A percentile compares a stretch with the other conserved stretches of the same genome.
Evolutionary conservation across 2,888 invertebrate species (phyloP).

Genomic region (Agonum fuliginosum): DNA sequence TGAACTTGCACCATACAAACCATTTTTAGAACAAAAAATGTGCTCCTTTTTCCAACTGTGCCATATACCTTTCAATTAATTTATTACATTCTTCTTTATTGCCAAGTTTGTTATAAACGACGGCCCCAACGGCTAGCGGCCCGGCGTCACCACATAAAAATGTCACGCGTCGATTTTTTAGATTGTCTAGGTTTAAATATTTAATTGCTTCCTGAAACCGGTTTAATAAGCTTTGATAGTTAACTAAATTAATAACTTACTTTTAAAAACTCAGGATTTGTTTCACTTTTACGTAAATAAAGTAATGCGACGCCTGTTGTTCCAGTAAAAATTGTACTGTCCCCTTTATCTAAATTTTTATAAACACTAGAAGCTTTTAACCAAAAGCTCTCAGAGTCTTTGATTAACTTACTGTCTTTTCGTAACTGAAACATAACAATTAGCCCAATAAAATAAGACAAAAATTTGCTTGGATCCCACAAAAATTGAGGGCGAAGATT

Average conservation of each 20-base stretch:
- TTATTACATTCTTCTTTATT: slow-evolving; percentile 74
- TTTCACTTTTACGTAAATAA: slow-evolving; percentile 74
- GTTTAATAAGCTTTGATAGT: slow-evolving; percentile 10
- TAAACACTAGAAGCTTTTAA: slow-evolving; percentile 71
- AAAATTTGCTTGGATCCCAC: no score
- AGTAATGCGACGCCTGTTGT: slow-evolving; percentile 82
- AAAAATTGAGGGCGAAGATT: no score
- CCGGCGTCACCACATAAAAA: slow-evolving; percentile 83
- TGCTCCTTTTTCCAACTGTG: no score
- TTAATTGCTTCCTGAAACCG: slow-evolving; percentile 71
- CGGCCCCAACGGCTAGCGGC: slow-evolving; percentile 78
- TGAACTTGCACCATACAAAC: no score
- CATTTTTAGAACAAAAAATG: no score
- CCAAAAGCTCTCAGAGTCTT: slow-evolving; percentile 71
- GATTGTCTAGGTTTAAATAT: slow-evolving; percentile 72
- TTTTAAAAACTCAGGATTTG: slow-evolving; percentile 66
- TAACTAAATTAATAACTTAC: slow-evolving; percentile 62
- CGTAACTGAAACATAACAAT: slow-evolving; percentile 48
- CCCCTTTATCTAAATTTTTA: slow-evolving; percentile 73
- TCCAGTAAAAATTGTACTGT: slow-evolving; percentile 86
- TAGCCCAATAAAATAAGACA: no score
- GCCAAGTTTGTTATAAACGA: slow-evolving; percentile 77
- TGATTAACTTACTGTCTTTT: slow-evolving; percentile 67
- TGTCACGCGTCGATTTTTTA: slow-evolving; percentile 76
- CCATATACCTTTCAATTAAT: slow-evolving; percentile 76